Conservation (phyloP, 2,888 invertebrate species). For the Homarus gammarus region DNA sequence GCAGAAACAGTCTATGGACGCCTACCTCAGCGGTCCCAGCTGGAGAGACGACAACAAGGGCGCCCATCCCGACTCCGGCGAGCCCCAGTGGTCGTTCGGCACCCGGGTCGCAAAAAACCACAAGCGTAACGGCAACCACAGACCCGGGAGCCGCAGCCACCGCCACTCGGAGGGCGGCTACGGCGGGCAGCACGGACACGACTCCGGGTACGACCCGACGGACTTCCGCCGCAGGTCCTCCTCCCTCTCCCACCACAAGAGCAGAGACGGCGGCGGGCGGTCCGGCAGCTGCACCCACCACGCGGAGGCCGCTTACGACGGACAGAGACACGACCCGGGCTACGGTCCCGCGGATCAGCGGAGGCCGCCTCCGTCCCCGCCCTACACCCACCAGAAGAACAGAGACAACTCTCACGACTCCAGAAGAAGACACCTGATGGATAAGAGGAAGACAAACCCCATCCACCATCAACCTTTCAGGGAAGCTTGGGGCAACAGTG, state of each 20-base stretch:
- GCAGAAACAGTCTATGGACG: constrained; percentile 68
- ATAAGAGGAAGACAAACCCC: constrained; percentile 20
- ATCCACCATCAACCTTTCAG: constrained; percentile 21
- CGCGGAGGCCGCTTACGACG: constrained; percentile 3
- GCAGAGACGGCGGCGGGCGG: not conserved
- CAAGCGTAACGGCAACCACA: constrained; percentile 24
- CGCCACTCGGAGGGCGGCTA: not conserved
- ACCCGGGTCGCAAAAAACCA: constrained; percentile 51
- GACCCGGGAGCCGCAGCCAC: constrained; percentile 18
- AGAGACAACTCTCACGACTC: constrained; percentile 43
- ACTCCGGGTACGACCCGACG: not conserved
- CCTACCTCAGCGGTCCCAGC: constrained; percentile 57
- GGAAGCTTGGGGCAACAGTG: constrained; percentile 34
- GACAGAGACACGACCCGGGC: constrained; percentile 23
- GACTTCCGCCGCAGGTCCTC: constrained; percentile 28
- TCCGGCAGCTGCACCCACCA: constrained; percentile 19
- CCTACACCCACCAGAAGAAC: not conserved
- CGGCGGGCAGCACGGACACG: constrained; percentile 20
- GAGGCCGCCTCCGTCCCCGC: constrained; percentile 8
- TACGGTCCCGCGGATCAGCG: constrained; percentile 14
- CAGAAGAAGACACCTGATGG: constrained; percentile 21
- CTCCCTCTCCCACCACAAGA: constrained; percentile 7
- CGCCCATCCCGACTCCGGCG: constrained; percentile 32
- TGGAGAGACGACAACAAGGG: constrained; percentile 57
- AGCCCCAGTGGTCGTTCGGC: constrained; percentile 72